phyloP scores from a whole-genome alignment of 2,797 vertebrate species.

The Netta rufina region DNA sequence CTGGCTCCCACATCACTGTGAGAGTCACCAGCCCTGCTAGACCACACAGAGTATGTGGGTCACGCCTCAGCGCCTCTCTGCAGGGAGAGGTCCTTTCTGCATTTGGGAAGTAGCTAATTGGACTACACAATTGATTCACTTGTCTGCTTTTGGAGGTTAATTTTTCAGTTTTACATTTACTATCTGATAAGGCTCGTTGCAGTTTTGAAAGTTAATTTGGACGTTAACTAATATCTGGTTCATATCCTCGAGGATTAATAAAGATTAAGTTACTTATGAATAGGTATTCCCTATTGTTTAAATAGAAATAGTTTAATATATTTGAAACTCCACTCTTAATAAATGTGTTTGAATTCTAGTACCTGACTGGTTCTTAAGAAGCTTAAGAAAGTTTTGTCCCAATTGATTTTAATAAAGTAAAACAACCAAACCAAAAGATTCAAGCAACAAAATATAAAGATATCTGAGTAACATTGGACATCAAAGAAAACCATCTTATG shows the following conservation, averaged over 20 bases:
- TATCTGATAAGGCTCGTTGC: not conserved
- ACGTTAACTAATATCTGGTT: not conserved
- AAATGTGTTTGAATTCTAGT: not conserved
- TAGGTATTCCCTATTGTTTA: constrained; percentile 4
- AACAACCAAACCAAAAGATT: not conserved
- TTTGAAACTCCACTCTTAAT: not conserved
- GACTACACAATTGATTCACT: not conserved
- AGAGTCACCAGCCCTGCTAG: not conserved
- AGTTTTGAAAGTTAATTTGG: constrained; percentile 7
- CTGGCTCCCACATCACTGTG: not conserved
- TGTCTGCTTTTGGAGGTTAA: not conserved
- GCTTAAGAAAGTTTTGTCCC: not conserved
- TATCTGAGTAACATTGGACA: not conserved
- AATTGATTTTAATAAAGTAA: not conserved
- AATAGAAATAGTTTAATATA: not conserved
- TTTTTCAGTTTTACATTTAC: not conserved
- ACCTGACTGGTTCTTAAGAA: not conserved
- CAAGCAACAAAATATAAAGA: not conserved
- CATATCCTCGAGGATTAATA: constrained; percentile 30
- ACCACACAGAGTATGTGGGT: accelerated
- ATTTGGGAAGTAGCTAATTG: not conserved
- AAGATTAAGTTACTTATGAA: not conserved
- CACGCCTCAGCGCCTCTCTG: accelerated
- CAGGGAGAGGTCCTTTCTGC: accelerated
- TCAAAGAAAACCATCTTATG: not conserved